phyloP scores from a whole-genome alignment of 1,140 invertebrate genomes.

The Delia radicum region DNA sequence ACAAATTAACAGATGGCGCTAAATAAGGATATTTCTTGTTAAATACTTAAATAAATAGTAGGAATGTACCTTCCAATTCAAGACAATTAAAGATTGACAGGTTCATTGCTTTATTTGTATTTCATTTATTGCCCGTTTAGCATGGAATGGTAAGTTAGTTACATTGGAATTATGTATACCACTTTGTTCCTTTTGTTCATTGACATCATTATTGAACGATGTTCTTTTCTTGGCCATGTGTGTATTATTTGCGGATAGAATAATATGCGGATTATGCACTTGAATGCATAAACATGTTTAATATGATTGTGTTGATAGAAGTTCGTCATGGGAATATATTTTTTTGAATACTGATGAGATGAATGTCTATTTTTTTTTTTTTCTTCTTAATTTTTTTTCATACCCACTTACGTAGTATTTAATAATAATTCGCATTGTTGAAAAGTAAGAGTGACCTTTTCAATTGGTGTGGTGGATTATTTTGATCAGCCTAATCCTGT shows the following conservation, averaged over 20 bases:
- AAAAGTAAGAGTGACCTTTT: background rate
- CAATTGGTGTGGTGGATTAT: background rate
- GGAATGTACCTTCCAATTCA: background rate
- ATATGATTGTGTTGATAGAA: background rate
- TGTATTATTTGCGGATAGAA: conserved; percentile 4
- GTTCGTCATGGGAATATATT: background rate
- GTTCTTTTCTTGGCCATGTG: background rate
- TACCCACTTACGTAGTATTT: too few relatives aligned
- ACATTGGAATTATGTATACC: background rate
- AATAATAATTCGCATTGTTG: background rate
- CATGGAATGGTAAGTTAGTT: too few relatives aligned
- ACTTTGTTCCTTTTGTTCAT: background rate
- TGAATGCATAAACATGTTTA: background rate
- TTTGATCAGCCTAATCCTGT: background rate
- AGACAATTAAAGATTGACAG: background rate
- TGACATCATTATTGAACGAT: background rate
- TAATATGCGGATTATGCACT: conserved; percentile 4
- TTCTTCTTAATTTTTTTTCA: too few relatives aligned
- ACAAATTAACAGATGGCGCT: background rate
- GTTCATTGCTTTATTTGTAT: background rate
- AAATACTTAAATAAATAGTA: background rate
- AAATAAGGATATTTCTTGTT: background rate
- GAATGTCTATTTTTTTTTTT: background rate
- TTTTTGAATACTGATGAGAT: background rate
- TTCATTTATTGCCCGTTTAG: background rate